Percentiles rank a stretch among this genome's conserved stretches.
Conservation (phyloP, 2,888 invertebrate species). For the Epirrita christyi region DNA sequence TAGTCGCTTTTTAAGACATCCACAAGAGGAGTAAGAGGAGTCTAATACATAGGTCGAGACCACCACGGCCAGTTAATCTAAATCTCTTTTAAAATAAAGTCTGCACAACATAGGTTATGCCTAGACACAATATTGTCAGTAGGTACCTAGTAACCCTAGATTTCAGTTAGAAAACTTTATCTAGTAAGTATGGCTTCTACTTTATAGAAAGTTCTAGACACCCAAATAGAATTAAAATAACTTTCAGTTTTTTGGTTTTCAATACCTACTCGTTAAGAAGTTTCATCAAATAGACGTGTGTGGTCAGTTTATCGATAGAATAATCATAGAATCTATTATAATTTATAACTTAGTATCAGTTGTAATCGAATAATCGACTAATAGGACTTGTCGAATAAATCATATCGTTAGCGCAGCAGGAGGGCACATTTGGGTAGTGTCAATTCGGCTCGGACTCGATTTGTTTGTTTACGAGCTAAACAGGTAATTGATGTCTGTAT, state of each 20-base stretch:
- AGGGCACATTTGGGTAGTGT: constrained; percentile 39
- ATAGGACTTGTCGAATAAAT: constrained; percentile 34
- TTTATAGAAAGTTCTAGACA: too few relatives aligned
- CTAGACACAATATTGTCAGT: too few relatives aligned
- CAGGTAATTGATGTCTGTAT: constrained; percentile 34
- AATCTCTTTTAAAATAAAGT: too few relatives aligned
- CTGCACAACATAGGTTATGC: too few relatives aligned
- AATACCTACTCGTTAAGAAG: too few relatives aligned
- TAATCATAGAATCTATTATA: constrained; percentile 25
- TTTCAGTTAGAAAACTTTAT: too few relatives aligned
- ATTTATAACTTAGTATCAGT: constrained; percentile 25
- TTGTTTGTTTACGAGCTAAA: constrained; percentile 23
- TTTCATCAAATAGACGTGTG: constrained; percentile 12
- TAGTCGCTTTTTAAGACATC: too few relatives aligned
- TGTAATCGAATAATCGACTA: constrained; percentile 32
- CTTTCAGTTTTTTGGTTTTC: neutral
- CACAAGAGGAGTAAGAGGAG: too few relatives aligned
- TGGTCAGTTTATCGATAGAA: constrained; percentile 22
- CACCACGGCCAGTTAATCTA: too few relatives aligned
- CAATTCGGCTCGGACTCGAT: constrained; percentile 34
- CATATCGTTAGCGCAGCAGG: constrained; percentile 40
- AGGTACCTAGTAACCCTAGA: too few relatives aligned
- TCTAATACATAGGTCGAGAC: too few relatives aligned
- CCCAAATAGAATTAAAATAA: neutral
- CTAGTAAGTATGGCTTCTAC: too few relatives aligned